Evolutionary conservation across 2,797 vertebrate genomes (phyloP), one percentile per base, ranked within the genome.

Genomic region (Acipenser oxyrinchus): DNA sequence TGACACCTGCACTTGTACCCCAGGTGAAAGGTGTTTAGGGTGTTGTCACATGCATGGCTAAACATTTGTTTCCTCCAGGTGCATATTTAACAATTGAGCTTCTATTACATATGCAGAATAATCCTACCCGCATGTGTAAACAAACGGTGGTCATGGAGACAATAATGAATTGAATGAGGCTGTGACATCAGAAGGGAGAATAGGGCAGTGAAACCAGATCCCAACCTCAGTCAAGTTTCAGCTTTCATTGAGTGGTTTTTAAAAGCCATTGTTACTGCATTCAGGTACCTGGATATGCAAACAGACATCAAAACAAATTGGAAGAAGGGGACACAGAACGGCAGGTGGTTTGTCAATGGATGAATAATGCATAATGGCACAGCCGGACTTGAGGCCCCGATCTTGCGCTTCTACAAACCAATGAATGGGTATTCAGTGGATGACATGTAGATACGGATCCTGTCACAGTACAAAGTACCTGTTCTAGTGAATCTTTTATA

Each of bases 291-390:
- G 12, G 18, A 37, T 49, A 48, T 50, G 65, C 53, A 66, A 66
- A 59, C 8, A 59, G 3, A 8, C 11, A 18, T 13, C 15, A 49
- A 1, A 48, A 57, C 15, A 18, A 18, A 18, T 18, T 18, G 15
- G 15, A 18, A 18, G 23, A 48, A 48, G 52, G n/a, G 51, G 9
- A 64, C 23, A 49, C 49, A 52, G 15, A 18, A 10, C 8, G 58
- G 50, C 63, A 69, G 68, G 68, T 66, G 64, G 23, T 37, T 37
- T 62, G 63, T 55, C 9, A 49, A 57, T n/a, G 49, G 12, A 37
- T 12, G n/a, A 64, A 51, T 51, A 10, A 8, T 3, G 48, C 7
- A 59, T 50, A 51, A 4, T 9, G 10, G 6, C 10, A 51, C 23
- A 37, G 23, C 23, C 23, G 2, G 23, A 37, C 23, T 37, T 37